Evolutionary conservation across 1,140 invertebrate genomes (phyloP).

Genomic region (Cydia pomonella): DNA sequence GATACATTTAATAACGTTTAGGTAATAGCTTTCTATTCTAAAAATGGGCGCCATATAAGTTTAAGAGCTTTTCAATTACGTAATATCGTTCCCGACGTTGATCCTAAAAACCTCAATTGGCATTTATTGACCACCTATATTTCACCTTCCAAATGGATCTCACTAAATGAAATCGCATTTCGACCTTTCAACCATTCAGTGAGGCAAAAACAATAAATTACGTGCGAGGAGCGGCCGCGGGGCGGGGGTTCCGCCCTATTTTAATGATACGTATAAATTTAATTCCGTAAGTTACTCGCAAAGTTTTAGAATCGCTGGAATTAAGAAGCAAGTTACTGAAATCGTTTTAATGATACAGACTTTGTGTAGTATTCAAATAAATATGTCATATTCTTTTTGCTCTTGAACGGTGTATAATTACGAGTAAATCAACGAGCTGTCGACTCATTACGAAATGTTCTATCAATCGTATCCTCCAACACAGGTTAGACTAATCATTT

Average conservation of each 20-base stretch:
- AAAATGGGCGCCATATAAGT: background rate
- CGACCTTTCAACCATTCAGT: background rate
- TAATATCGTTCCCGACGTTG: background rate
- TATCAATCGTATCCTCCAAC: too few species aligned
- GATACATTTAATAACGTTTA: too few species aligned
- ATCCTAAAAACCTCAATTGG: background rate
- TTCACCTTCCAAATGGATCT: background rate
- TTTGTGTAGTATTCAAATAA: too few species aligned
- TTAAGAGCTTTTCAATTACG: background rate
- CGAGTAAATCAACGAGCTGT: too few species aligned
- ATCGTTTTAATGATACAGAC: background rate
- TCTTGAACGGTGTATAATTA: too few species aligned
- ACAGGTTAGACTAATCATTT: too few species aligned
- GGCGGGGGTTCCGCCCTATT: background rate
- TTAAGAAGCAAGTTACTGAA: background rate
- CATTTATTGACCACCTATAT: slow-evolving; percentile 1
- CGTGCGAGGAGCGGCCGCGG: background rate
- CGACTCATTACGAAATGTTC: too few species aligned
- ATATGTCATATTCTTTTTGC: too few species aligned
- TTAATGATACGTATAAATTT: slow-evolving; percentile 28
- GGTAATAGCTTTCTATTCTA: background rate
- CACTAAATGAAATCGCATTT: slow-evolving; percentile 1
- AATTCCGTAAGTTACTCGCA: slow-evolving; percentile 13
- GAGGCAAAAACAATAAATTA: slow-evolving; percentile 11
- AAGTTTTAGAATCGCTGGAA: slow-evolving; percentile 18